Conservation (phyloP, 2,888 invertebrate species). For the Cosmorhoe ocellata region DNA sequence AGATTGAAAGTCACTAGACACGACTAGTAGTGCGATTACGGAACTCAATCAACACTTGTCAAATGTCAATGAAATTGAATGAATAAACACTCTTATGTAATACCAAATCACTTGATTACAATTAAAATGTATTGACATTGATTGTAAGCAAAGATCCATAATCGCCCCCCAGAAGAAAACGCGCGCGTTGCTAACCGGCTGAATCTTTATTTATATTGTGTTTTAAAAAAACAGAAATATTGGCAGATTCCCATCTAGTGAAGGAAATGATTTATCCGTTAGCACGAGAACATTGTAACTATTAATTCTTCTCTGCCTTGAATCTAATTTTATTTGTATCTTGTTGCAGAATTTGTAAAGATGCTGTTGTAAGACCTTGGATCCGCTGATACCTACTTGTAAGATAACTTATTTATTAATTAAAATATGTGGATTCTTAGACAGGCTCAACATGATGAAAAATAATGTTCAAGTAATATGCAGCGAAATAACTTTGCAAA, state of each 20-base stretch:
- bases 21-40: too few species aligned
- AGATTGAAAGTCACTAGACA: too few species aligned
- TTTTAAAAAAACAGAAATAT: constrained; percentile 26
- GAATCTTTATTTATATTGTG: too few species aligned
- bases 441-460: background rate
- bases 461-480: too few species aligned
- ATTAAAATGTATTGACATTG: too few species aligned
- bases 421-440: background rate
- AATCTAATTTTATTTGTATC: constrained; percentile 28
- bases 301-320: background rate
- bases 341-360: constrained; percentile 82
- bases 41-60: too few species aligned
- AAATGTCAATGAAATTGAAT: too few species aligned
- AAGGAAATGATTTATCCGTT: background rate
- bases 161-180: too few species aligned
- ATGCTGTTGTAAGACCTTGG: constrained; percentile 72
- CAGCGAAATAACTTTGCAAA: background rate
- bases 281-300: background rate
- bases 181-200: too few species aligned
- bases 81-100: too few species aligned
- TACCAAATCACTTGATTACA: too few species aligned
- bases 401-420: background rate
- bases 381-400: background rate
- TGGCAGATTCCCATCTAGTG: constrained; percentile 19
- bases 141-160: too few species aligned